A percentile compares a stretch with the other conserved stretches of the same genome.
phyloP scores from a whole-genome alignment of 2,888 invertebrate species.

The Rhagophthalmus giganteus region DNA sequence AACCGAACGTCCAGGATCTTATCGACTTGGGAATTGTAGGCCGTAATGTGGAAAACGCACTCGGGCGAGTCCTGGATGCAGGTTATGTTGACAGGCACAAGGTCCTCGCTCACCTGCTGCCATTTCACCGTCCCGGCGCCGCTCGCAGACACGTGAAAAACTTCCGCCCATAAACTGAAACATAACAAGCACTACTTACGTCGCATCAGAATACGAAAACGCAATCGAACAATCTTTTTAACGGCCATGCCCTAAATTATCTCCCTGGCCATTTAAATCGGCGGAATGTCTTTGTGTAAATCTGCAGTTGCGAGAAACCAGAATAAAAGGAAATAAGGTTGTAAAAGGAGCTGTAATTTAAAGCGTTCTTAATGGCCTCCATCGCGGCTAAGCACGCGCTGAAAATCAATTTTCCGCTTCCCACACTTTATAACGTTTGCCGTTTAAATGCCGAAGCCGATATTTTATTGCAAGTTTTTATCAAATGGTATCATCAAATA shows the following conservation, averaged over 20 bases:
- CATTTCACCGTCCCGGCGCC: slow-evolving; percentile 93
- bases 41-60: slow-evolving; percentile 97
- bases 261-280: too few relatives aligned
- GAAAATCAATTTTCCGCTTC: slow-evolving; percentile 21
- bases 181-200: too few relatives aligned
- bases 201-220: too few relatives aligned
- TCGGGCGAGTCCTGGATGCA: slow-evolving; percentile 96
- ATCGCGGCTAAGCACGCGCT: slow-evolving; percentile 12
- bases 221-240: too few relatives aligned
- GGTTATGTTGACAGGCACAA: slow-evolving; percentile 97
- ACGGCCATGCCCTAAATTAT: too few relatives aligned
- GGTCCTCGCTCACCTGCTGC: slow-evolving; percentile 97
- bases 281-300: slow-evolving; percentile 5
- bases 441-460: too few relatives aligned
- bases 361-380: slow-evolving; percentile 12
- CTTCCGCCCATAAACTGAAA: slow-evolving; percentile 95
- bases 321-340: slow-evolving; percentile 9
- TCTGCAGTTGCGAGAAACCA: slow-evolving; percentile 3
- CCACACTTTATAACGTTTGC: too few relatives aligned
- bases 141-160: slow-evolving; percentile 94
- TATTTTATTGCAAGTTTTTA: too few relatives aligned
- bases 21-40: slow-evolving; percentile 98
- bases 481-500: background rate
- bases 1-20: slow-evolving; percentile 97
- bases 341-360: slow-evolving; percentile 10